phyloP scores from a whole-genome alignment of 2,888 invertebrate species.

The Holacanthella duospinosa region DNA sequence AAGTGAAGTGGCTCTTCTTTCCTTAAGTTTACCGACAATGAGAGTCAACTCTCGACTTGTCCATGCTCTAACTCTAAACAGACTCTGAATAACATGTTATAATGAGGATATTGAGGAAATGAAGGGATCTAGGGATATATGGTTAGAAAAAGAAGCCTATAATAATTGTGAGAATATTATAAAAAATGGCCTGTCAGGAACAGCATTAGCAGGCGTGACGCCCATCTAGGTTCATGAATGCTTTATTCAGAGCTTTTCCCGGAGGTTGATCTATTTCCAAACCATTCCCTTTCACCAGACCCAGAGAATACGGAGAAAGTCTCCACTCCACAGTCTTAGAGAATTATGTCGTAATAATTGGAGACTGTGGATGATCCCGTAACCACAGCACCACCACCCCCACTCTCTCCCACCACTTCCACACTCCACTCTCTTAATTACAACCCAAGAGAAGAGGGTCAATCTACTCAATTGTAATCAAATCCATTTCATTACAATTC shows the following conservation, averaged over 20 bases:
- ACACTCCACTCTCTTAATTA: too few relatives aligned
- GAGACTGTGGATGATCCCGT: too few relatives aligned
- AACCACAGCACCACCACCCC: too few relatives aligned
- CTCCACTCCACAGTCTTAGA: neutral
- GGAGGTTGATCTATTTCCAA: slow-evolving; percentile 11
- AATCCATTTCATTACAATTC: too few relatives aligned
- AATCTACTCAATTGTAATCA: too few relatives aligned
- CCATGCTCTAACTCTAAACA: neutral
- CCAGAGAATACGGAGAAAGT: slow-evolving; percentile 6
- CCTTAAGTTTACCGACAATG: neutral
- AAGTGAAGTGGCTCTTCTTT: neutral
- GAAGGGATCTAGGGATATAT: neutral
- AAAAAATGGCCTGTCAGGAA: slow-evolving; percentile 36
- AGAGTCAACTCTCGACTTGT: neutral
- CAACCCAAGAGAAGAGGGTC: too few relatives aligned
- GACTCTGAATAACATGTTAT: too few relatives aligned
- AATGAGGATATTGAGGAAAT: neutral
- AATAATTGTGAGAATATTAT: slow-evolving; percentile 19
- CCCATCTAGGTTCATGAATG: slow-evolving; percentile 35
- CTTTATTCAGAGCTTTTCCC: slow-evolving; percentile 23
- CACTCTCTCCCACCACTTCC: too few relatives aligned
- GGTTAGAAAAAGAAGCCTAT: neutral
- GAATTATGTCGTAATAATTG: slow-evolving; percentile 2
- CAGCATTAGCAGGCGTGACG: slow-evolving; percentile 35
- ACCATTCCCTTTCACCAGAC: too few relatives aligned